A percentile compares a stretch with the other conserved stretches of the same genome.
phyloP scores from a whole-genome alignment of 2,888 invertebrate genomes.

The Lepidocyrtinus sp. region DNA sequence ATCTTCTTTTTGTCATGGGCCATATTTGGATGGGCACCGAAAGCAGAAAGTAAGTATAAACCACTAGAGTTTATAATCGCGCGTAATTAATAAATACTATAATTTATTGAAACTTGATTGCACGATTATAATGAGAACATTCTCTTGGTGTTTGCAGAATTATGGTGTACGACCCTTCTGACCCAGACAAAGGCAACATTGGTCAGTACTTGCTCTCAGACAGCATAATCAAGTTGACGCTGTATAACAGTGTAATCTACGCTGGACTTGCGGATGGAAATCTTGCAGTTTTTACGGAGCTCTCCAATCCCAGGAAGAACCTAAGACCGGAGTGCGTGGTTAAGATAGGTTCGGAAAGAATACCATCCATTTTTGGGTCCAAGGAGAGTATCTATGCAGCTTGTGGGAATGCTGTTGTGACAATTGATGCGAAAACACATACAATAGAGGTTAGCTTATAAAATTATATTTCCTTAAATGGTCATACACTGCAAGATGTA shows the following conservation, averaged over 20 bases:
- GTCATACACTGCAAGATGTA: too few relatives aligned
- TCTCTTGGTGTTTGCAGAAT: slow-evolving; percentile 74
- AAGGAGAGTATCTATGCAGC: slow-evolving; percentile 72
- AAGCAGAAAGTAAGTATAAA: slow-evolving; percentile 77
- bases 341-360: slow-evolving; percentile 63
- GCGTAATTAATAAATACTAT: too few relatives aligned
- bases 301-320: slow-evolving; percentile 49
- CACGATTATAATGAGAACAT: background rate
- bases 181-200: slow-evolving; percentile 79
- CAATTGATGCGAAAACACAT: slow-evolving; percentile 71
- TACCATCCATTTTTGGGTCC: slow-evolving; percentile 66
- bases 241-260: slow-evolving; percentile 64
- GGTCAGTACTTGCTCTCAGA: slow-evolving; percentile 62
- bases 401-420: slow-evolving; percentile 73
- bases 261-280: slow-evolving; percentile 68
- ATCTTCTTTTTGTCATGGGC: slow-evolving; percentile 89
- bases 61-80: too few relatives aligned
- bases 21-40: slow-evolving; percentile 94
- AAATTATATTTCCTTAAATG: slow-evolving; percentile 38
- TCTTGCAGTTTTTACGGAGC: slow-evolving; percentile 66
- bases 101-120: slow-evolving; percentile 27
- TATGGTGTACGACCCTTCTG: slow-evolving; percentile 86
- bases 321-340: slow-evolving; percentile 63
- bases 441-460: slow-evolving; percentile 70
- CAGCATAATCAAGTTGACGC: slow-evolving; percentile 65